Evolutionary conservation across 1,140 invertebrate genomes (phyloP), one percentile per base, ranked within the genome.

Genomic region (Sycobia sp.): DNA sequence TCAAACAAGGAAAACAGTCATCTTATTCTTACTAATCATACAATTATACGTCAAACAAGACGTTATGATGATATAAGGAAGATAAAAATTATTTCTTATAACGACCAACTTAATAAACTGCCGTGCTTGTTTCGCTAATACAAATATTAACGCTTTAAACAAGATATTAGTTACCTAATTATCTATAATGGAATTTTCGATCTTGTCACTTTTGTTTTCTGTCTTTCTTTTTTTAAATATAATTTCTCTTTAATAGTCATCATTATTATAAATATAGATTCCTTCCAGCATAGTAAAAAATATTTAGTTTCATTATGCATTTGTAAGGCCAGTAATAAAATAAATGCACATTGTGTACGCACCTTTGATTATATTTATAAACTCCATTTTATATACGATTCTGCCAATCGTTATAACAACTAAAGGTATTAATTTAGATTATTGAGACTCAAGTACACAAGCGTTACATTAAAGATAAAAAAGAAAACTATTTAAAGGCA

Each of bases 341-440:
- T 62, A 62, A 62, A 62, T 62, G 60, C 60, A 62, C 60, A 62
- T 55, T 58, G 47, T 62, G 4, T 8, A 46, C 23, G 29, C 60
- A 29, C 44, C 51, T 55, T 39, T 9, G 10, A 29, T 62, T 62
- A 36, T 62, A 55, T 32, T 62, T 41, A 47, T 49, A 39, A 55
- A 27, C 23, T 32, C 16, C 49, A 1, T 46, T 54, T 54, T 50
- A 49, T 41, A 46, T 22, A 62, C 60, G 60, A 62, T 62, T 62
- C 51, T 62, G 43, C 23, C 25, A 62, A 62, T 55, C 60, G 60
- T 62, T 43, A 55, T 49, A 62, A 62, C 34, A 62, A 55, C 51
- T 56, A 60, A 49, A 47, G 9, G 22, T 32, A 49, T 59, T 49
- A 55, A 38, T 62, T 55, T 56, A 62, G 36, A 39, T 62, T 39